phyloP scores from a whole-genome alignment of 2,888 invertebrate species.

The Leptura quadrifasciata region DNA sequence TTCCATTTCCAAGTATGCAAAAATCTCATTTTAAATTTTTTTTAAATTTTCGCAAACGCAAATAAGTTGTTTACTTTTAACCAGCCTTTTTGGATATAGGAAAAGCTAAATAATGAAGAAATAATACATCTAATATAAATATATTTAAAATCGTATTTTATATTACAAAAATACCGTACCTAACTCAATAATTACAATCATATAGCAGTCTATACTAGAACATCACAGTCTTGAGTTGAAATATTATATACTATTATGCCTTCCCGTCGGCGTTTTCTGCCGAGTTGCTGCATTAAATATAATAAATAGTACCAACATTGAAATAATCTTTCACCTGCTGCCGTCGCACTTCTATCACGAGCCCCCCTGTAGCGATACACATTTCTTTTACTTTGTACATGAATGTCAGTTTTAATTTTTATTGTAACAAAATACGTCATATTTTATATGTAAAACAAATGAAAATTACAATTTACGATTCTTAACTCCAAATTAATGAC shows the following conservation, averaged over 20 bases:
- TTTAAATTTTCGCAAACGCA: too few species aligned
- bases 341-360: slow-evolving; percentile 30
- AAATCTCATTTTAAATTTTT: too few species aligned
- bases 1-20: too few species aligned
- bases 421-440: slow-evolving; percentile 25
- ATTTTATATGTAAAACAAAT: slow-evolving; percentile 24
- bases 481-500: slow-evolving; percentile 27
- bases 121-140: slow-evolving; percentile 43
- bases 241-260: slow-evolving; percentile 33
- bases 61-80: too few species aligned
- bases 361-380: slow-evolving; percentile 11
- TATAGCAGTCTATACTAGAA: slow-evolving; percentile 54
- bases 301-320: slow-evolving; percentile 38
- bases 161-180: slow-evolving; percentile 60
- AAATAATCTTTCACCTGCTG: slow-evolving; percentile 24
- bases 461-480: slow-evolving; percentile 20
- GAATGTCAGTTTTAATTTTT: slow-evolving; percentile 16
- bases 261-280: slow-evolving; percentile 45
- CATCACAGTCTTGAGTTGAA: slow-evolving; percentile 59
- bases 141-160: slow-evolving; percentile 52
- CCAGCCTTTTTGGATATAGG: not conserved
- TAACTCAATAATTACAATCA: slow-evolving; percentile 53
- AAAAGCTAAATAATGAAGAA: slow-evolving; percentile 23
- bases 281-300: slow-evolving; percentile 34
- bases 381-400: slow-evolving; percentile 12